Base-by-base conservation (phyloP, 2,888 invertebrate species). In the Himalopsyche kuldschensis region DNA sequence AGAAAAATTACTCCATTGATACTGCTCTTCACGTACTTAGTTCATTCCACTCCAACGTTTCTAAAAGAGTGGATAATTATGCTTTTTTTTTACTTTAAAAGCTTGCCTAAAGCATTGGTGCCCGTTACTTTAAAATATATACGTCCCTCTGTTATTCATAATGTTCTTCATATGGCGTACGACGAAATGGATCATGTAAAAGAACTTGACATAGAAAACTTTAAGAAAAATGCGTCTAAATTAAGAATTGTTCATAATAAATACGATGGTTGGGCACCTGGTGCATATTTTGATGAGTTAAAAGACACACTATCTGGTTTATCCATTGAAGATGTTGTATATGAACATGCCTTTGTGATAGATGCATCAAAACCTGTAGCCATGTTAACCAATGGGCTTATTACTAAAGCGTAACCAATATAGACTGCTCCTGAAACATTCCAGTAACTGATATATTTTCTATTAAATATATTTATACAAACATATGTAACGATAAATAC, bases 181-280 rank as follows among this genome's bases (percentile, higher is more conserved):
- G 94, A 96, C 88, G 98, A 98, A 92, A 95, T 98, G 95, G 92
- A 93, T n/a, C 90, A 88, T 41, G 96, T 98, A 0, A 91, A 89
- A 69, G 92, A 93, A 63, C 89, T 96, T 48, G 95, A 98, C 87
- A 89, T 90, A 82, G 91, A 93, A 6, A 89, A 93, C 75, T 90
- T 98, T 75, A 88, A 90, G 24, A 89, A 90, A 32, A 91, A 95
- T 88, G 87, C 92, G n/a, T 89, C 93, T 17, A 94, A 94, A 87
- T 90, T 97, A 2, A 95, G 94, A 88, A 93, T 98, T 78, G 96
- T 96, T 88, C 98, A 97, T 89, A 96, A 96, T 11, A 90, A 91
- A 4, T 92, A 88, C 4, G 98, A 99, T 90, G 93, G 93, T 8
- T 99, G 98, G 98, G 95, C 94, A 79, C 98, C 98, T 0, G 87